A percentile compares a stretch with the other conserved stretches of the same genome.
phyloP scores from a whole-genome alignment of 2,113 vertebrate species.

The Pseudopipra pipra region DNA sequence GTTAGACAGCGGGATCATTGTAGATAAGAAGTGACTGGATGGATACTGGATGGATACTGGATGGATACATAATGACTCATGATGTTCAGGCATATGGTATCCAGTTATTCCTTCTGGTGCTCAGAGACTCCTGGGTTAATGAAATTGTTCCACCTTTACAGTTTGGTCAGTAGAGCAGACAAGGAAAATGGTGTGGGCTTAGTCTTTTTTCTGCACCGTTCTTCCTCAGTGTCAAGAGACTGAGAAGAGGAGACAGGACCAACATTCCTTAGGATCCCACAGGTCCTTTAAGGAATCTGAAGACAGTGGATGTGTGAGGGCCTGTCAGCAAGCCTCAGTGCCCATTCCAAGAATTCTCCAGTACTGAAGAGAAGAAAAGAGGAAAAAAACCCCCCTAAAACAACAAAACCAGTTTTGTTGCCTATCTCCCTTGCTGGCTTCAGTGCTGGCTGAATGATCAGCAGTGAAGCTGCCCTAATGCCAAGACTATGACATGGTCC shows the following conservation, averaged over 20 bases:
- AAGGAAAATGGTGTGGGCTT: constrained; percentile 42
- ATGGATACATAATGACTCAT: background rate
- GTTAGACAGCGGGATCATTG: background rate
- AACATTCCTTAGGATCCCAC: constrained; percentile 46
- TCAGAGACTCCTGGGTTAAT: background rate
- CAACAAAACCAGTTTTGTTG: background rate
- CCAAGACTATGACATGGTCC: background rate
- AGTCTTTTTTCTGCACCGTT: constrained; percentile 48
- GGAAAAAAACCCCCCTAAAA: background rate
- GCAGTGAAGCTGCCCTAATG: background rate
- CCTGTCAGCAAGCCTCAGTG: constrained; percentile 12
- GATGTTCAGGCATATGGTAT: background rate
- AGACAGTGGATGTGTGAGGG: constrained; percentile 36
- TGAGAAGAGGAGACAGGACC: constrained; percentile 55
- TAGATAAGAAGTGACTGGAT: background rate
- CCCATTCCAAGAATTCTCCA: background rate
- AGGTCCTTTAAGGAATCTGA: constrained; percentile 31
- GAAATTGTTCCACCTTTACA: constrained; percentile 20
- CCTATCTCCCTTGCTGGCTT: background rate
- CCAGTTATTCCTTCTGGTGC: background rate
- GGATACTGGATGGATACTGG: background rate
- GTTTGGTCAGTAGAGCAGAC: constrained; percentile 12
- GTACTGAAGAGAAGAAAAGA: background rate
- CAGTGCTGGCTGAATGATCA: background rate
- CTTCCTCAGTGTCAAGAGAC: constrained; percentile 60